Evolutionary conservation across 2,888 invertebrate species (phyloP).

Genomic region (Tholera decimalis): DNA sequence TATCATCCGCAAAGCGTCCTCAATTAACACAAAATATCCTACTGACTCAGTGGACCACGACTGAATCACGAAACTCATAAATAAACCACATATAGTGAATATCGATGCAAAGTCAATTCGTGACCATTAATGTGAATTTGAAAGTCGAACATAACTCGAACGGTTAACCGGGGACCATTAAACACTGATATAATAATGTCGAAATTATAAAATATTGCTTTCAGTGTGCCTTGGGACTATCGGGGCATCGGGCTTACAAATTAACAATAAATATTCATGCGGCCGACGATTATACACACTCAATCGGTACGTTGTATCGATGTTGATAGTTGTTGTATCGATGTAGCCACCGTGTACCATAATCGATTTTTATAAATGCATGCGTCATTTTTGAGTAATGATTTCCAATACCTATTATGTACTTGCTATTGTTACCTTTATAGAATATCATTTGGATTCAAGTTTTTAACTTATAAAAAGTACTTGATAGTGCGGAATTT

Average conservation of each 20-base stretch:
- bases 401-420: slow-evolving; percentile 55
- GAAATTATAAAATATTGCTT: slow-evolving; percentile 83
- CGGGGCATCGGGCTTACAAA: slow-evolving; percentile 84
- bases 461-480: slow-evolving; percentile 15
- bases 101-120: slow-evolving; percentile 74
- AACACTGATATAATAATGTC: slow-evolving; percentile 82
- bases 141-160: slow-evolving; percentile 75
- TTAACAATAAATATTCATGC: slow-evolving; percentile 90
- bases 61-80: slow-evolving; percentile 75
- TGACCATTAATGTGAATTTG: slow-evolving; percentile 77
- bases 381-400: slow-evolving; percentile 64
- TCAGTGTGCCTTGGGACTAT: slow-evolving; percentile 83
- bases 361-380: slow-evolving; percentile 71
- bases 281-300: slow-evolving; percentile 74
- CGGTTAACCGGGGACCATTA: slow-evolving; percentile 78
- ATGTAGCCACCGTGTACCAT: slow-evolving; percentile 71
- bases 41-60: slow-evolving; percentile 55
- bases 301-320: slow-evolving; percentile 65
- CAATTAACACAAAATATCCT: slow-evolving; percentile 60
- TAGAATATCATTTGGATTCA: slow-evolving; percentile 35
- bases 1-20: slow-evolving; percentile 26
- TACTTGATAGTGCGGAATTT: slow-evolving; percentile 40
- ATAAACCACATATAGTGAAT: slow-evolving; percentile 71
- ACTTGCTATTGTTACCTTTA: slow-evolving; percentile 43
- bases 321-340: slow-evolving; percentile 59